Evolutionary conservation across 2,797 vertebrate species (phyloP), one percentile per base, ranked within the genome.

Genomic region (Phoebastria nigripes): DNA sequence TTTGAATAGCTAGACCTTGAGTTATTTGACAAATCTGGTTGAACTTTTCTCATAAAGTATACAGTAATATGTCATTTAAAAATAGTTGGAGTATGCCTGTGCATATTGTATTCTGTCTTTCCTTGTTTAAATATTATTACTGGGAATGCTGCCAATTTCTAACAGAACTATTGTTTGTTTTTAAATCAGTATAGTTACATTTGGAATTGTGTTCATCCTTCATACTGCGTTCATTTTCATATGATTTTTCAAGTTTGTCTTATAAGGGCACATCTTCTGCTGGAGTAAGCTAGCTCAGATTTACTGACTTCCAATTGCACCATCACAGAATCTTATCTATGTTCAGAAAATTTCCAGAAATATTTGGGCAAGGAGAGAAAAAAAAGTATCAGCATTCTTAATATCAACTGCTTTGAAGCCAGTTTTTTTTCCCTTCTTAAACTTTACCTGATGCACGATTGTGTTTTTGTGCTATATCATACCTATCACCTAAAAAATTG

Each of bases 51-150:
- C 62, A 52, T 59, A 87, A 93, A 94, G 42, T 94, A 77, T 87
- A 87, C 83, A 93, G 78, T 31, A 87, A 94, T 85, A 47, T 54
- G 69, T 94, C 89, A 94, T 90, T 96, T 92, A 39, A 89, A 96
- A 96, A 97, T 90, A 96, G 90, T 77, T 92, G 59, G 76, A 82
- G 19, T 56, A 31, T 35, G 95, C 47, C 91, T 91, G 73, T 82
- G 86, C 67, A 21, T 82, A 93, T 94, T 95, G 88, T 94, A 41
- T 94, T 95, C 91, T 81, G 73, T 42, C 94, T 93, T 93, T 58
- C 39, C 62, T 89, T 95, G 59, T 95, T 96, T 93, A 96, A 97
- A 96, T 96, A 96, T 94, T 96, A 89, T 90, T 90, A 70, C 92
- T 92, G 70, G 95, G 95, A 95, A 94, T 42, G 62, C 73, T 95